Conservation (phyloP, 2,113 vertebrate genomes). For the Artemisiospiza belli region DNA sequence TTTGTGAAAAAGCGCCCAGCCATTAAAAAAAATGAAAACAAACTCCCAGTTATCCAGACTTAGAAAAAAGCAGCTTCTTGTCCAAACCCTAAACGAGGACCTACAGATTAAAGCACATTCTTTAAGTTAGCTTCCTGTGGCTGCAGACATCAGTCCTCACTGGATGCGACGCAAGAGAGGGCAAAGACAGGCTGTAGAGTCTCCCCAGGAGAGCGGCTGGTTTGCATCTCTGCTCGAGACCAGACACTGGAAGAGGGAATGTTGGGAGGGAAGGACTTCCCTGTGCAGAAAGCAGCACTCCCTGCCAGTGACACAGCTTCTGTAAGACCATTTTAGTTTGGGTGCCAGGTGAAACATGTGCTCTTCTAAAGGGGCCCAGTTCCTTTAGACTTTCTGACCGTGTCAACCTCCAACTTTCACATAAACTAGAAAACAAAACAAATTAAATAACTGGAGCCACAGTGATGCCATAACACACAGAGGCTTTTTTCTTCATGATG, state of each 20-base stretch:
- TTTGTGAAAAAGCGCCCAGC: not conserved
- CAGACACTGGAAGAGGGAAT: not conserved
- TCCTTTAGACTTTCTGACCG: slow-evolving; percentile 71
- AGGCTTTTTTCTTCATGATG: not conserved
- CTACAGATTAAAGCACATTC: not conserved
- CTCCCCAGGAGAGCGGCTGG: not conserved
- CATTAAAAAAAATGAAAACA: not conserved
- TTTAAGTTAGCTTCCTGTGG: not conserved
- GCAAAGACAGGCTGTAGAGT: not conserved
- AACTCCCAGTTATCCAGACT: not conserved
- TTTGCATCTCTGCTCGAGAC: not conserved
- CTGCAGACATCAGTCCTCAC: not conserved
- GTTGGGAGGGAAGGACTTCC: not conserved
- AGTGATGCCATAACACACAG: not conserved
- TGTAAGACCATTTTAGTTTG: not conserved
- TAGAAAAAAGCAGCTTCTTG: not conserved
- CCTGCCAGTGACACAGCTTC: not conserved
- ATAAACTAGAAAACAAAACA: slow-evolving; percentile 71
- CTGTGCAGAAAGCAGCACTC: not conserved
- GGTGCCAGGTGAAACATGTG: not conserved
- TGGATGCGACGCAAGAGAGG: fast-evolving
- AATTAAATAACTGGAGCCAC: not conserved
- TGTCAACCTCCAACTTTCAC: slow-evolving; percentile 82
- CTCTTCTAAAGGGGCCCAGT: not conserved
- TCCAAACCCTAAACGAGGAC: not conserved